Base-by-base conservation (phyloP, 2,113 vertebrate species). In the Pogonocichla stellata region DNA sequence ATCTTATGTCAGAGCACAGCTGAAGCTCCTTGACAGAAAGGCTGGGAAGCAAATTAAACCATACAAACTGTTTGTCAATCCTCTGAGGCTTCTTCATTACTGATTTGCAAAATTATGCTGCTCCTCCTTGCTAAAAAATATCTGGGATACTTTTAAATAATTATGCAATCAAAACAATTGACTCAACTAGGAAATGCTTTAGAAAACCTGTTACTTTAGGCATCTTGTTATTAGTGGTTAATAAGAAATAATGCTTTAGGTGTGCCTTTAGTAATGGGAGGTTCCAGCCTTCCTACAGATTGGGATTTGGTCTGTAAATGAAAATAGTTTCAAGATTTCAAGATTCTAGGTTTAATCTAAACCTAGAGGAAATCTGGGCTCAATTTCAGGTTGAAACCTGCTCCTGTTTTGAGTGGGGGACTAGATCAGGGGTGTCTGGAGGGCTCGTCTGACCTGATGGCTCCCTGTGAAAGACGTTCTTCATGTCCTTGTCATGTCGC, bases 161-260 rank as follows among this genome's bases (percentile, higher is more conserved):
- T 96, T 92, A 29, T 26, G 33, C 51, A 53, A 78, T 75, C 62
- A 50, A 80, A 95, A 79, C 65, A 88, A 85, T 62, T 77, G 79
- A 60, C 62, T 93, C 43, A 47, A 14, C 25, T 57, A 60, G 83
- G 51, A 91, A 73, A 64, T 53, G 28, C 53, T 95, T 73, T 43
- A 77, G 89, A 74, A 75, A 88, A 73, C 53, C 22, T 53, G 23
- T 92, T 86, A 69, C 56, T 92, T 84, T n/a, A 53, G 91, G 40
- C 36, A 42, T 78, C 78, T 80, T 75, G 43, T 91, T 72, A 56
- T 75, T 67, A 85, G 70, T 57, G 56, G 48, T 90, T 91, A 86
- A 73, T 50, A 57, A 42, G 77, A 57, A 85, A 54, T 67, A 80
- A 88, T 28, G 43, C 64, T 22, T 81, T 81, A 77, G 69, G 75